phyloP scores from a whole-genome alignment of 2,888 invertebrate species.

The Diarsia rubi region DNA sequence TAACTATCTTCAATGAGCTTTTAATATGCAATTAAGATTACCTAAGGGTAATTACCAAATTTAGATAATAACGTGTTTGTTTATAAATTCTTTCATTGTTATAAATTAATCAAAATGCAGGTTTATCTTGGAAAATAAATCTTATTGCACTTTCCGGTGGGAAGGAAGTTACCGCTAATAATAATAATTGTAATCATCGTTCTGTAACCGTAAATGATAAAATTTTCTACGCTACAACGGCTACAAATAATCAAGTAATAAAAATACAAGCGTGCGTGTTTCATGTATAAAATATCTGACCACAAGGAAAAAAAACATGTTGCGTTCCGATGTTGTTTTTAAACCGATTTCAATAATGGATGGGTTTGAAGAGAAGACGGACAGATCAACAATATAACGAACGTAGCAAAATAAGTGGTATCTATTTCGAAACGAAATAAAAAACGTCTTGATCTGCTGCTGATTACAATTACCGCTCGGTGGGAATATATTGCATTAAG shows the following conservation, averaged over 20 bases:
- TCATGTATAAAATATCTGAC: constrained; percentile 35
- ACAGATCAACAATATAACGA: constrained; percentile 36
- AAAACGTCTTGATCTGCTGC: constrained; percentile 80
- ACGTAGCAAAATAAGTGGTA: constrained; percentile 61
- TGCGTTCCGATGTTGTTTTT: constrained; percentile 36
- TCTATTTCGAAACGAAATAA: constrained; percentile 79
- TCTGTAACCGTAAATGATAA: constrained; percentile 45
- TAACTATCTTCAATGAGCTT: background rate
- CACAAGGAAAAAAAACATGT: constrained; percentile 35
- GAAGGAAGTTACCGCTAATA: constrained; percentile 15
- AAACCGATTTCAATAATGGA: constrained; percentile 41
- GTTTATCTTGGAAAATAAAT: constrained; percentile 3
- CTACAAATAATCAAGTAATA: constrained; percentile 50
- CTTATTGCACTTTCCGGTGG: constrained; percentile 27
- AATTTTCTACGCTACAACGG: constrained; percentile 39
- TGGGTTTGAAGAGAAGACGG: constrained; percentile 16
- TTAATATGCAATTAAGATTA: background rate
- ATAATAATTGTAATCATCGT: constrained; percentile 19
- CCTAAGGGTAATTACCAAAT: background rate
- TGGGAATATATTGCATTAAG: constrained; percentile 85
- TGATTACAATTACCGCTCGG: constrained; percentile 84
- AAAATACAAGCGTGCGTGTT: constrained; percentile 55
- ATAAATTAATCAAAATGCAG: background rate
- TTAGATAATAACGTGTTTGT: background rate
- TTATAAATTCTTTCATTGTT: background rate